Conservation (phyloP, 2,888 invertebrate species). For the Lasioglossum figueresi region DNA sequence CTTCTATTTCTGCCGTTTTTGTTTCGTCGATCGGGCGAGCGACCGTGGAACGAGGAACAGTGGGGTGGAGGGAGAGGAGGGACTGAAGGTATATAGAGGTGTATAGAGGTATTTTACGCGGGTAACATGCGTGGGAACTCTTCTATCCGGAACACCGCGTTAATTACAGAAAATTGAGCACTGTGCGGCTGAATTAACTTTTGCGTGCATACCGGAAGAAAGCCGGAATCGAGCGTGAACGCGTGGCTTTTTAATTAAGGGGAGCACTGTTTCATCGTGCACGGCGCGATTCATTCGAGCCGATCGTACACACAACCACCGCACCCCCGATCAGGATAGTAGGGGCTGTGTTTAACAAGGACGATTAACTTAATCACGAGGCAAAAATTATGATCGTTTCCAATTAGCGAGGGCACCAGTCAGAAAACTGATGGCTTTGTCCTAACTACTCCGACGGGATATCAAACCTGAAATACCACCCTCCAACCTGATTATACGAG, state of each 20-base stretch:
- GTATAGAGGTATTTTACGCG: background rate
- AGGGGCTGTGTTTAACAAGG: background rate
- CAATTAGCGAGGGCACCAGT: constrained; percentile 21
- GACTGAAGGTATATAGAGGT: background rate
- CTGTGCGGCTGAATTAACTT: constrained; percentile 17
- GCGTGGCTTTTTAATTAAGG: constrained; percentile 41
- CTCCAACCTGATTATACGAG: background rate
- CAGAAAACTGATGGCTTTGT: constrained; percentile 4
- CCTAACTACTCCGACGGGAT: constrained; percentile 2
- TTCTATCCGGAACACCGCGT: constrained; percentile 21
- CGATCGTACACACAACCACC: background rate
- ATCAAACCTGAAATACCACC: constrained; percentile 29
- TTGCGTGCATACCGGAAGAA: constrained; percentile 30
- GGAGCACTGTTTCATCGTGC: constrained; percentile 4
- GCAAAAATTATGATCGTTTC: constrained; percentile 39
- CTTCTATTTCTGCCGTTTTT: background rate
- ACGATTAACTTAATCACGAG: constrained; percentile 40
- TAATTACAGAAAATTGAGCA: constrained; percentile 42
- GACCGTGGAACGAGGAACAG: background rate
- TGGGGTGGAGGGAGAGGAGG: too few species aligned
- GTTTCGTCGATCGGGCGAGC: constrained; percentile 12
- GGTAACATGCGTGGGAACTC: constrained; percentile 6
- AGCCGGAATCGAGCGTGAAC: constrained; percentile 28
- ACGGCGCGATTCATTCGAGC: constrained; percentile 5
- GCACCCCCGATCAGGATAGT: background rate